Evolutionary conservation across 2,113 vertebrate species (phyloP).

Genomic region (Struthio camelus): DNA sequence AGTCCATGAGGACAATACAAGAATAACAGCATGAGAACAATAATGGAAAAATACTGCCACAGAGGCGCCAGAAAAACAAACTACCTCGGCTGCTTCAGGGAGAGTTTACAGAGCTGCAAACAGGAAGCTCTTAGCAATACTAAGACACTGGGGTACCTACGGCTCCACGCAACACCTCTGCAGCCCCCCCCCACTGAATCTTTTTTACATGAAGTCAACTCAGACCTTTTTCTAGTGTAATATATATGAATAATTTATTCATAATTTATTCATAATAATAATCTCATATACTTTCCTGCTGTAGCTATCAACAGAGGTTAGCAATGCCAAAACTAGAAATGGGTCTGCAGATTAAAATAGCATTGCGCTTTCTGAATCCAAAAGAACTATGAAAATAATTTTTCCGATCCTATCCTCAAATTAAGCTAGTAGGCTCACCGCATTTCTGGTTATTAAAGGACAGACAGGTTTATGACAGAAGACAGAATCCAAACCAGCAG

Average conservation of each 20-base stretch:
- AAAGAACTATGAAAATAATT: background rate
- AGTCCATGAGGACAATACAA: background rate
- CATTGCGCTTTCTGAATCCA: background rate
- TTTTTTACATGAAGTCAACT: background rate
- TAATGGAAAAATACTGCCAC: background rate
- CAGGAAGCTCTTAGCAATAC: background rate
- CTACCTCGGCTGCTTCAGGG: background rate
- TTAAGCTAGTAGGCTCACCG: background rate
- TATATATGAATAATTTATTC: background rate
- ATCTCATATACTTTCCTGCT: background rate
- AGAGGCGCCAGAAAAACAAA: background rate
- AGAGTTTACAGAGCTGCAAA: background rate
- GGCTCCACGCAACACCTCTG: background rate
- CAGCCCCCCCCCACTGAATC: background rate
- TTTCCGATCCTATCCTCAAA: background rate
- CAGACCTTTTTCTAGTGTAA: background rate
- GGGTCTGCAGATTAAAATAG: background rate
- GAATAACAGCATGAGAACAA: background rate
- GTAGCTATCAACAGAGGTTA: background rate
- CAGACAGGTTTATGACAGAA: background rate
- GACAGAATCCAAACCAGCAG: slow-evolving; percentile 39
- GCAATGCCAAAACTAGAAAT: background rate
- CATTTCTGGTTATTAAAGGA: background rate
- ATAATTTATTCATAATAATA: background rate
- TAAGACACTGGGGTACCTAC: background rate